A percentile compares a stretch with the other conserved stretches of the same genome.
Conservation (phyloP, 2,888 invertebrate species). For the Homarus gammarus region DNA sequence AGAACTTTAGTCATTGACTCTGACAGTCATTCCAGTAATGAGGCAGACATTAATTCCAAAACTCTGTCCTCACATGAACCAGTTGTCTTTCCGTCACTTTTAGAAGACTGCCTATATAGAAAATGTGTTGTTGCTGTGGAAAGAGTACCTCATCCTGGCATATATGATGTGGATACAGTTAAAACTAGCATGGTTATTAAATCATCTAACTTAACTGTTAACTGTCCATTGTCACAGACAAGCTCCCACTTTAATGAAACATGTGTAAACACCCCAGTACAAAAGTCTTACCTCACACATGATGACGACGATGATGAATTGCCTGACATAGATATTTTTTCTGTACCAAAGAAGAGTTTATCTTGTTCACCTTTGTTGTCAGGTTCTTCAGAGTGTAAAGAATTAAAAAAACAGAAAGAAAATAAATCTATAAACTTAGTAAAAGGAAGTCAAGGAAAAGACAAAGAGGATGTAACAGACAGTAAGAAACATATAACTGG, state of each 20-base stretch:
- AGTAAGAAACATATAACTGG: not conserved
- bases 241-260: no score
- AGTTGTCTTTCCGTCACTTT: no score
- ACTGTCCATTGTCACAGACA: not conserved
- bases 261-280: not conserved
- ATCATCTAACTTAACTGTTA: not conserved
- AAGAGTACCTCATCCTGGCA: not conserved
- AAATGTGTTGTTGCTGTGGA: not conserved
- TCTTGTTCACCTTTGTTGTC: not conserved
- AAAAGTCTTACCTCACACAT: not conserved
- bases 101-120: not conserved
- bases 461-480: not conserved
- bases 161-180: not conserved
- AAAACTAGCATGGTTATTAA: not conserved
- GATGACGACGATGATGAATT: constrained; percentile 32
- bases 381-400: not conserved
- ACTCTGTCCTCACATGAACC: not conserved
- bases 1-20: not conserved
- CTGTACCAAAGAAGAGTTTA: not conserved
- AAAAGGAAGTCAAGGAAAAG: not conserved
- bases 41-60: not conserved
- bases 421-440: not conserved
- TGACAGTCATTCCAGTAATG: constrained; percentile 21
- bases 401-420: not conserved
- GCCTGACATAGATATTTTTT: constrained; percentile 8